These are phyloP conservation scores for Melanotaenia parkinsoni DNA, from an alignment of 2,797 vertebrate genomes.

Conservation along the genomic window DNA sequence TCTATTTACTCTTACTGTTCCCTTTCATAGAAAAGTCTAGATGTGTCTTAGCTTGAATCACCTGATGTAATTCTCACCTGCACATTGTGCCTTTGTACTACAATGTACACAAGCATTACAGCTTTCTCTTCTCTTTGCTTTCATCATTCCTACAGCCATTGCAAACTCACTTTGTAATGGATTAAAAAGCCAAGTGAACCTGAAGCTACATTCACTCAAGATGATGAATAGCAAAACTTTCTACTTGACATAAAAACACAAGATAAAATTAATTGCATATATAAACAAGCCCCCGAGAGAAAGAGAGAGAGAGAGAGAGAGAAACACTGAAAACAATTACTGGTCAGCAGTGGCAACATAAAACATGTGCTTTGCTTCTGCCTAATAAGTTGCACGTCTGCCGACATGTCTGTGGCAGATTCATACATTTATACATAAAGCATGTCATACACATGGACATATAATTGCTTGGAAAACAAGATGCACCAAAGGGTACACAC, in stretches of 20 bases:
- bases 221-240: slow-evolving; percentile 67
- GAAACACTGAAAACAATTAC: slow-evolving; percentile 51
- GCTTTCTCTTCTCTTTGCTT: slow-evolving; percentile 19
- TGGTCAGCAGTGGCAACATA: slow-evolving; percentile 40
- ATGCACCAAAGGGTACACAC: background rate
- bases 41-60: slow-evolving; percentile 35
- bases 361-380: slow-evolving; percentile 34
- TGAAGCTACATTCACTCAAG: slow-evolving; percentile 64
- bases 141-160: slow-evolving; percentile 32
- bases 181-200: slow-evolving; percentile 60
- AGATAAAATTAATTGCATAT: slow-evolving; percentile 67
- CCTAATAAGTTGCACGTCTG: slow-evolving; percentile 3
- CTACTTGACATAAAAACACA: slow-evolving; percentile 67
- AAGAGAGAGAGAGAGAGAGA: slow-evolving; percentile 37
- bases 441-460: background rate
- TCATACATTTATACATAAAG: background rate
- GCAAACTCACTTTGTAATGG: slow-evolving; percentile 53
- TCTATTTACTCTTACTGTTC: background rate
- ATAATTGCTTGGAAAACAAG: slow-evolving; percentile 2
- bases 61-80: slow-evolving; percentile 48
- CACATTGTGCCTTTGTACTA: slow-evolving; percentile 9
- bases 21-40: background rate
- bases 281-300: slow-evolving; percentile 39
- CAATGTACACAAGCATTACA: slow-evolving; percentile 11
- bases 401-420: background rate